Evolutionary conservation across 2,888 invertebrate genomes (phyloP).

Genomic region (Cloeon dipterum): DNA sequence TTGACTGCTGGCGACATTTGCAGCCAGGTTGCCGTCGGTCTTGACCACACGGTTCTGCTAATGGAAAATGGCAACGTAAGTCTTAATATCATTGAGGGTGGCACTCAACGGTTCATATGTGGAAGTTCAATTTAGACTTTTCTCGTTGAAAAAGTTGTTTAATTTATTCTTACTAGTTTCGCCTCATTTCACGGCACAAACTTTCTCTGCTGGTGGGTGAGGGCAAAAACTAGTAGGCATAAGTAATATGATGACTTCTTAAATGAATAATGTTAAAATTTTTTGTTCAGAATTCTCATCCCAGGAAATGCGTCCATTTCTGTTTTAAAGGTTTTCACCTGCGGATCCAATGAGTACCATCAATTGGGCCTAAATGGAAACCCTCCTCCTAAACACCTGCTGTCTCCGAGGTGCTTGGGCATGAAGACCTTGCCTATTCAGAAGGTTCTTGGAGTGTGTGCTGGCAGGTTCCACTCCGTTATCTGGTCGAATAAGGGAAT

Average conservation of each 20-base stretch:
- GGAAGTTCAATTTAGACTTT: too few relatives aligned
- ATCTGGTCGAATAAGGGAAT: constrained; percentile 21
- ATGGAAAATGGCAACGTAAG: constrained; percentile 36
- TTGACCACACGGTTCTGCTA: constrained; percentile 42
- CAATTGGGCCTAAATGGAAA: constrained; percentile 35
- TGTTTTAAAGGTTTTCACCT: constrained; percentile 32
- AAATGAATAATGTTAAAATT: too few relatives aligned
- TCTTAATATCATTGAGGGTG: constrained; percentile 14
- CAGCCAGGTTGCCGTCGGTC: constrained; percentile 25
- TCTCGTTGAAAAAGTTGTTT: too few relatives aligned
- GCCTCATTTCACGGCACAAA: too few relatives aligned
- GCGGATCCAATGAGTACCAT: constrained; percentile 37
- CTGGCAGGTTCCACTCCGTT: constrained; percentile 47
- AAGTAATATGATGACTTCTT: too few relatives aligned
- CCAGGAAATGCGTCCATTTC: too few relatives aligned
- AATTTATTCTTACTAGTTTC: too few relatives aligned
- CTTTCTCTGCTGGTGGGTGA: too few relatives aligned
- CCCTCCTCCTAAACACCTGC: constrained; percentile 22
- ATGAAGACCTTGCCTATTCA: constrained; percentile 7
- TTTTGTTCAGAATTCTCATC: too few relatives aligned
- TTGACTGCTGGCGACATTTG: constrained; percentile 19
- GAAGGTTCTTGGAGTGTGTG: constrained; percentile 28
- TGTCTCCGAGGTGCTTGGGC: constrained; percentile 6
- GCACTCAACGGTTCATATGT: too few relatives aligned
- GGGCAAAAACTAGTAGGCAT: too few relatives aligned